Conservation (phyloP, 1,140 invertebrate species). For the Listronotus bonariensis region DNA sequence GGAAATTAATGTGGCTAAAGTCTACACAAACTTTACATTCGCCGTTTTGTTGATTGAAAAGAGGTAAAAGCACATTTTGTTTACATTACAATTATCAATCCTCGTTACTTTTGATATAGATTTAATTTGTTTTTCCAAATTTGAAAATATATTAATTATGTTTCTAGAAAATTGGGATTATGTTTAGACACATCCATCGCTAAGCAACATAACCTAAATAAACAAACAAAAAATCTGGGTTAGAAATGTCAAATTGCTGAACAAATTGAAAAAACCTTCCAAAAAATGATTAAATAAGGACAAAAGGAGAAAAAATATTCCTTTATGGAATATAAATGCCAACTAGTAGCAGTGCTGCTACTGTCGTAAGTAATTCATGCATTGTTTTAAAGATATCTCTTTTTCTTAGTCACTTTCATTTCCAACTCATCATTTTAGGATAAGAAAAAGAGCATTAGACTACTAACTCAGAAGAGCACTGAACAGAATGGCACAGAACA, state of each 20-base stretch:
- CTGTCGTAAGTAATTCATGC: constrained; percentile 36
- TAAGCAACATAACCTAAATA: constrained; percentile 36
- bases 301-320: constrained; percentile 10
- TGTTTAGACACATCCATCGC: not conserved
- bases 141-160: too few relatives aligned
- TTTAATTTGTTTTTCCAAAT: too few relatives aligned
- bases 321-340: constrained; percentile 48
- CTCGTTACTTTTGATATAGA: too few relatives aligned
- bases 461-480: constrained; percentile 40
- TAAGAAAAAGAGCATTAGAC: constrained; percentile 42
- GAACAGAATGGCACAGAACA: constrained; percentile 38
- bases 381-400: constrained; percentile 5
- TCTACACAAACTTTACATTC: too few relatives aligned
- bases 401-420: not conserved
- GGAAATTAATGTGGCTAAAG: too few relatives aligned
- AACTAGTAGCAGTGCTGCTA: constrained; percentile 46
- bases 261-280: constrained; percentile 4
- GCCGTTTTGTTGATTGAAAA: too few relatives aligned
- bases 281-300: constrained; percentile 25
- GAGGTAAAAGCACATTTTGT: too few relatives aligned
- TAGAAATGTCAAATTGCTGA: constrained; percentile 22
- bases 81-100: too few relatives aligned
- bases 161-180: too few relatives aligned
- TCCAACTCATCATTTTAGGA: constrained; percentile 32
- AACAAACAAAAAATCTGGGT: constrained; percentile 35